Evolutionary conservation across 2,888 invertebrate species (phyloP).

Genomic region (Adelphocoris suturalis): DNA sequence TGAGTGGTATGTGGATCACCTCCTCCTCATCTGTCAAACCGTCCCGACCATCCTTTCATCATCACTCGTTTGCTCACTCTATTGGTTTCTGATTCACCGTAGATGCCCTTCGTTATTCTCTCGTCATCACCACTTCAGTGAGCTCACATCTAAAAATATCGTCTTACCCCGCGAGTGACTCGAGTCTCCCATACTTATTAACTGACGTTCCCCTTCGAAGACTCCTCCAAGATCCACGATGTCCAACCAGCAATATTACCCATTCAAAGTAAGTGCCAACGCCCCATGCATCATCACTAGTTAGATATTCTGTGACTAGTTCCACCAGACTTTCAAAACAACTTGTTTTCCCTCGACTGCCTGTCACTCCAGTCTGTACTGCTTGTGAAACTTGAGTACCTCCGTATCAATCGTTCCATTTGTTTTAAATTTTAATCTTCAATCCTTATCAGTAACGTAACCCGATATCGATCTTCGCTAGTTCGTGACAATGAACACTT

Average conservation of each 20-base stretch:
- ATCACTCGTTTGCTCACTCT: too few relatives aligned
- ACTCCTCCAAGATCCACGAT: background rate
- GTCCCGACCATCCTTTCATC: too few relatives aligned
- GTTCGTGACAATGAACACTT: conserved; percentile 19
- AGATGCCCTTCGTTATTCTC: background rate
- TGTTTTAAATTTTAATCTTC: background rate
- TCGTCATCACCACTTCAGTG: conserved; percentile 9
- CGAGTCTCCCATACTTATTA: background rate
- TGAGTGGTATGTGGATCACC: too few relatives aligned
- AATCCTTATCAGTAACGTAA: conserved; percentile 29
- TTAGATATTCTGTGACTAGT: too few relatives aligned
- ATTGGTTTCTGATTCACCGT: too few relatives aligned
- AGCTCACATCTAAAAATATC: conserved; percentile 58
- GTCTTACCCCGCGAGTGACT: background rate
- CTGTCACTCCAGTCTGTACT: background rate
- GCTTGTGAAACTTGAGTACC: background rate
- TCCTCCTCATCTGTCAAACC: too few relatives aligned
- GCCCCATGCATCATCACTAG: background rate
- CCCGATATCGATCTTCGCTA: conserved; percentile 18
- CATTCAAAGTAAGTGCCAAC: conserved; percentile 60
- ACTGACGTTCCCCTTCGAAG: conserved; percentile 28
- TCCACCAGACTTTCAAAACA: background rate
- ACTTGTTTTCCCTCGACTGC: background rate
- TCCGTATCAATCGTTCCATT: background rate
- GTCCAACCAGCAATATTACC: conserved; percentile 58